phyloP scores from a whole-genome alignment of 2,113 vertebrate species.

The Eptesicus fuscus region DNA sequence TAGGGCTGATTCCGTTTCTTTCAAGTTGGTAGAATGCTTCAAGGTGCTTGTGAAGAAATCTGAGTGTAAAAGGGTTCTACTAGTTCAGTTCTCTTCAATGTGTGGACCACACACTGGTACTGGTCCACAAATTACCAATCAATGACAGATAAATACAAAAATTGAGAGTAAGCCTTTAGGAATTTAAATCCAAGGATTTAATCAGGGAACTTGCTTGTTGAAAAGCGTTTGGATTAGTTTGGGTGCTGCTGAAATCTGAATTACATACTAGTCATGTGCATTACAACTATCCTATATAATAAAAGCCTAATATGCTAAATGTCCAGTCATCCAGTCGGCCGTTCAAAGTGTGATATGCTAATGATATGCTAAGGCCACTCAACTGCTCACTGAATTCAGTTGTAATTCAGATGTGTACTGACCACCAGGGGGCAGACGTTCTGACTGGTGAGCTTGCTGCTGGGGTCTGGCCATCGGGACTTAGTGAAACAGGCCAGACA shows the following conservation, averaged over 20 bases:
- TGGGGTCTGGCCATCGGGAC: too few species aligned
- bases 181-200: not conserved
- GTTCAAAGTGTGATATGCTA: too few species aligned
- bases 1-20: not conserved
- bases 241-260: not conserved
- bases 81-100: not conserved
- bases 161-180: not conserved
- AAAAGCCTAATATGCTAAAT: too few species aligned
- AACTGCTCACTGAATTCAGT: too few species aligned
- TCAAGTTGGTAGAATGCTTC: not conserved
- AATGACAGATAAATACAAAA: not conserved
- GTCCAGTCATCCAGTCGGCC: too few species aligned
- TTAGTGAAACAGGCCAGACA: too few species aligned
- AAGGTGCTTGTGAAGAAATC: not conserved
- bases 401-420: too few species aligned
- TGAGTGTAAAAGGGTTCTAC: not conserved
- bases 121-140: not conserved
- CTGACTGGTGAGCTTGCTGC: too few species aligned
- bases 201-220: not conserved
- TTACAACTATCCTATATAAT: too few species aligned
- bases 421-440: too few species aligned
- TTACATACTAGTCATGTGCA: not conserved
- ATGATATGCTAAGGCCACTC: too few species aligned
- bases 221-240: not conserved
- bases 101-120: not conserved